Evolutionary conservation across 2,888 invertebrate species (phyloP).

Genomic region (Furcula furcula): DNA sequence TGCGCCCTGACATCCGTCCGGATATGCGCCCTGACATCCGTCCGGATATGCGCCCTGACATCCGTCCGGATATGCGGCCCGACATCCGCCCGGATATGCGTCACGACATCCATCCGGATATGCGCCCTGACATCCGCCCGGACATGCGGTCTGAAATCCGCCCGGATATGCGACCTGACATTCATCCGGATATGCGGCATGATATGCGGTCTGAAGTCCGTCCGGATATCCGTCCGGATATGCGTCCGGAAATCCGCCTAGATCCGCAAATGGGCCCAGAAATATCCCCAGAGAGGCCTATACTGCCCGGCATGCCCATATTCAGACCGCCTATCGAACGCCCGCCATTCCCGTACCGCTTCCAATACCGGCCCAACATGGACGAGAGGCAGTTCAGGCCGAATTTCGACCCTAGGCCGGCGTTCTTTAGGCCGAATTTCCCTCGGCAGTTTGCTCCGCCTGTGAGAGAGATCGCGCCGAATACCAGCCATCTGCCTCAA

Average conservation of each 20-base stretch:
- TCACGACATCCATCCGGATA: conserved; percentile 14
- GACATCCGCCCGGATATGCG: conserved; percentile 15
- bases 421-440: conserved; percentile 42
- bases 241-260: conserved; percentile 12
- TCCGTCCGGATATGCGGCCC: conserved; percentile 22
- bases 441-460: conserved; percentile 46
- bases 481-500: conserved; percentile 53
- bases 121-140: conserved; percentile 9
- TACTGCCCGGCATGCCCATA: conserved; percentile 33
- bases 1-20: conserved; percentile 17
- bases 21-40: conserved; percentile 26
- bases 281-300: conserved; percentile 42
- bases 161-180: background rate
- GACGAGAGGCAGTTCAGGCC: conserved; percentile 39
- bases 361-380: conserved; percentile 42
- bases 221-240: conserved; percentile 18
- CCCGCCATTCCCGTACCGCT: conserved; percentile 31
- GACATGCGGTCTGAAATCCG: conserved; percentile 13
- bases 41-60: conserved; percentile 19
- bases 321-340: conserved; percentile 35
- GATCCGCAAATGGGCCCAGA: conserved; percentile 37
- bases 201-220: conserved; percentile 20
- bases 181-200: conserved; percentile 8
- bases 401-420: conserved; percentile 45
- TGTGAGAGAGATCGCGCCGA: conserved; percentile 47